Conservation (phyloP, 2,888 invertebrate species). For the Apotomis turbidana region DNA sequence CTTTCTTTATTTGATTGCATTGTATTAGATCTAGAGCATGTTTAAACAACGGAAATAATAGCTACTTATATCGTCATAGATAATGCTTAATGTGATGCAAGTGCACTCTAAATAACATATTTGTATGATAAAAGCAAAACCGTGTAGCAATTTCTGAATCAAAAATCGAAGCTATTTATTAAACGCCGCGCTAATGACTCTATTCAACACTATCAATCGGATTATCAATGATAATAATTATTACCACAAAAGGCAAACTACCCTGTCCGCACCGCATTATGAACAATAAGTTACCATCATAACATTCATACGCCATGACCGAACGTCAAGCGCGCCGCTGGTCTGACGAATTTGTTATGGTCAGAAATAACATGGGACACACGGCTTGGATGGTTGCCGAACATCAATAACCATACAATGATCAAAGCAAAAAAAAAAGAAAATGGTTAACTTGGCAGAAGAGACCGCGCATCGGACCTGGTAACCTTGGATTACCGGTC, state of each 20-base stretch:
- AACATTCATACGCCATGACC: slow-evolving; percentile 73
- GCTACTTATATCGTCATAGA: slow-evolving; percentile 35
- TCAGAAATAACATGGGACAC: slow-evolving; percentile 70
- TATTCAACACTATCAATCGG: slow-evolving; percentile 30
- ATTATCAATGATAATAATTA: slow-evolving; percentile 39
- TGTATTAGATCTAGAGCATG: slow-evolving; percentile 69
- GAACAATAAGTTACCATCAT: slow-evolving; percentile 67
- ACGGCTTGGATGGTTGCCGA: slow-evolving; percentile 47
- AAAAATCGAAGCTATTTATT: slow-evolving; percentile 10
- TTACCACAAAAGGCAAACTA: slow-evolving; percentile 39
- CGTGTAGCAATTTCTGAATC: slow-evolving; percentile 7
- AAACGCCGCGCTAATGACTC: slow-evolving; percentile 31
- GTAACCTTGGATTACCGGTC: too few species aligned
- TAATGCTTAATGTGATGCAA: slow-evolving; percentile 3
- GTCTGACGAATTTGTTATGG: slow-evolving; percentile 83
- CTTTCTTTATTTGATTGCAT: slow-evolving; percentile 73
- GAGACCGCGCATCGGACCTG: too few species aligned
- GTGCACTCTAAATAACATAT: not conserved
- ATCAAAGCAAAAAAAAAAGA: too few species aligned
- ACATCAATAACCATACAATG: slow-evolving; percentile 5
- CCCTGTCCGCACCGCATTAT: slow-evolving; percentile 49
- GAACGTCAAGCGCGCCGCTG: slow-evolving; percentile 72
- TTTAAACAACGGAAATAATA: slow-evolving; percentile 63
- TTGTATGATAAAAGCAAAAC: slow-evolving; percentile 4
- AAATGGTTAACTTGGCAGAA: too few species aligned